Conservation (phyloP, 2,888 invertebrate species). For the Epistrophe eligans region DNA sequence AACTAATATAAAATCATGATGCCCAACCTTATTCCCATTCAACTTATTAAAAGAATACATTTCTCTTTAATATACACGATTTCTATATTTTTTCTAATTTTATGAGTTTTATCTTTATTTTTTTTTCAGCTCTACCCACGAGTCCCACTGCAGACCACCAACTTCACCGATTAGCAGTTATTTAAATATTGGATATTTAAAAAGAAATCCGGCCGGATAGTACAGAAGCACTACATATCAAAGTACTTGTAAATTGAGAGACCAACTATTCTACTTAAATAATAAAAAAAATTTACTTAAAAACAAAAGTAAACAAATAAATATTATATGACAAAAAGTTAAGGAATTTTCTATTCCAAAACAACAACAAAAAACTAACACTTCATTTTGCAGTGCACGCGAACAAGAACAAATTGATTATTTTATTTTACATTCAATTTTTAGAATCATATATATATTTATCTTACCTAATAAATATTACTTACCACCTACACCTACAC, state of each 20-base stretch:
- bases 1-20: no score
- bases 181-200: conserved; percentile 83
- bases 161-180: conserved; percentile 84
- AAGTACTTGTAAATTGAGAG: conserved; percentile 82
- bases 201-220: conserved; percentile 82
- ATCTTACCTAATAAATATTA: conserved; percentile 9
- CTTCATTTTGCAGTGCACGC: conserved; percentile 60
- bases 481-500: conserved; percentile 39
- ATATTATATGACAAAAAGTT: background rate
- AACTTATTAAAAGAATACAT: no score
- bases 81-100: background rate
- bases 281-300: background rate
- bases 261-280: conserved; percentile 68
- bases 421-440: conserved; percentile 68
- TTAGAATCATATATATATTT: conserved; percentile 42
- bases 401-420: conserved; percentile 64
- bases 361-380: background rate
- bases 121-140: conserved; percentile 87
- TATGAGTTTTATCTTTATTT: background rate
- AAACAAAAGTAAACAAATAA: background rate
- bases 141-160: conserved; percentile 86
- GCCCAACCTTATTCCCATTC: no score
- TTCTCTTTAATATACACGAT: no score
- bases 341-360: conserved; percentile 38
- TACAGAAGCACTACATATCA: conserved; percentile 83